A percentile compares a stretch with the other conserved stretches of the same genome.
Conservation (phyloP, 2,113 vertebrate species). For the Mungos mungo region DNA sequence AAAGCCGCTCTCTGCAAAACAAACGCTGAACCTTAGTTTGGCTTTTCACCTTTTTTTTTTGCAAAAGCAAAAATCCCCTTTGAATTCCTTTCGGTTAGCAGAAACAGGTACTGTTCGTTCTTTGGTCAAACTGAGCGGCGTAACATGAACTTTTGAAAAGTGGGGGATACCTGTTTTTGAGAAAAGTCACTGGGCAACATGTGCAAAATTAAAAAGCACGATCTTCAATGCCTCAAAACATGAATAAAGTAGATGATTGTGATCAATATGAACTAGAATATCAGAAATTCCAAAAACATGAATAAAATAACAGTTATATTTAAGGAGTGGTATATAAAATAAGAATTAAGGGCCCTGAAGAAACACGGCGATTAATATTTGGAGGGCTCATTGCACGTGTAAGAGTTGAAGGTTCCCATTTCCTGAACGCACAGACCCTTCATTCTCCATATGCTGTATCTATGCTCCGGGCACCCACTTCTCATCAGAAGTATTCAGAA, state of each 20-base stretch:
- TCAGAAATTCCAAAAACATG: no score
- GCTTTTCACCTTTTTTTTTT: background rate
- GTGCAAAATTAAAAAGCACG: background rate
- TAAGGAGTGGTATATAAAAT: background rate
- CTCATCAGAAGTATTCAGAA: constrained; percentile 24
- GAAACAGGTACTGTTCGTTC: background rate
- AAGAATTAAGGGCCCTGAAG: background rate
- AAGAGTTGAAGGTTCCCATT: constrained; percentile 2
- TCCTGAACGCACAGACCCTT: background rate
- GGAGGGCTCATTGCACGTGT: background rate
- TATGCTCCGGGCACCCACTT: background rate
- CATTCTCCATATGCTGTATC: background rate
- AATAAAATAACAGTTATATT: background rate
- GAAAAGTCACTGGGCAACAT: background rate
- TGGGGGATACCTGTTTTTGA: background rate
- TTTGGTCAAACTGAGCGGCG: background rate
- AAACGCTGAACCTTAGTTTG: background rate
- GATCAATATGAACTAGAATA: no score
- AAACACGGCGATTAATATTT: background rate
- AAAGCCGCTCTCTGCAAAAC: background rate
- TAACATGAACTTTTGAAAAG: background rate
- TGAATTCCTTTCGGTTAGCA: background rate
- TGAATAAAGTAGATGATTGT: no score
- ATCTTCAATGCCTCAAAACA: background rate
- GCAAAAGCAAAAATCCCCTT: background rate